Evolutionary conservation across 2,113 vertebrate genomes (phyloP).

Genomic region (Oryzias melastigma): DNA sequence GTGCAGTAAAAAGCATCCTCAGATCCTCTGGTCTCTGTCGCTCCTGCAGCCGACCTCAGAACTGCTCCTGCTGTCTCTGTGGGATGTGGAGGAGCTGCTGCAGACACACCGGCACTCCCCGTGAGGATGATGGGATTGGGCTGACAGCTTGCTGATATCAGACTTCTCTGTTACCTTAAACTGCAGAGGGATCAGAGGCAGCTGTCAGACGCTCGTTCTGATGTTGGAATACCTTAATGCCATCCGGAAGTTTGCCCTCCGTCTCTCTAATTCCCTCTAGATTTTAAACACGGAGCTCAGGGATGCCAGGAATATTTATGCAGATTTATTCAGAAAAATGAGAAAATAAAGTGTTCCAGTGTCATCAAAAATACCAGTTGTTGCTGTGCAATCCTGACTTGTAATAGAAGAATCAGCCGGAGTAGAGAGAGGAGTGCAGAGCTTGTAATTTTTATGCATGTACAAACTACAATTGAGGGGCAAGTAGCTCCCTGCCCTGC

Average conservation of each 20-base stretch:
- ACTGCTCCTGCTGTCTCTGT: neutral
- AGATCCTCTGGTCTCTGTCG: slow-evolving; percentile 42
- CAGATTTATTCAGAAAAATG: slow-evolving; percentile 42
- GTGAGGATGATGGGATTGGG: slow-evolving; percentile 38
- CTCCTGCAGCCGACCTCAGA: slow-evolving; percentile 3
- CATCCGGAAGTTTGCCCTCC: slow-evolving; percentile 26
- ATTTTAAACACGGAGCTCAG: slow-evolving; percentile 27
- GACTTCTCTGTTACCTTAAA: slow-evolving; percentile 48
- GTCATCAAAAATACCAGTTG: too few relatives aligned
- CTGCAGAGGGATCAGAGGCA: slow-evolving; percentile 48
- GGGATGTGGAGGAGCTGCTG: too few relatives aligned
- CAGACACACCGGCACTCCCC: neutral
- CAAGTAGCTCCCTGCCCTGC: too few relatives aligned
- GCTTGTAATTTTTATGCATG: too few relatives aligned
- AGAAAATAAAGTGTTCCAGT: neutral
- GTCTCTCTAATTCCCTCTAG: slow-evolving; percentile 48
- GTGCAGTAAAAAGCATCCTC: neutral
- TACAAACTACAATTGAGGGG: too few relatives aligned
- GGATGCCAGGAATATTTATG: slow-evolving; percentile 48
- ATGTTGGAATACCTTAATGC: slow-evolving; percentile 29
- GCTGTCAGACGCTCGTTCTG: slow-evolving; percentile 45
- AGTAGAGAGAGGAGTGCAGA: neutral
- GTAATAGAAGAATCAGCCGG: neutral
- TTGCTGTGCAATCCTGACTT: too few relatives aligned
- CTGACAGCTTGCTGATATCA: slow-evolving; percentile 44